These are phyloP conservation scores for Aphelenchoides avenae DNA, from an alignment of 1,140 invertebrate genomes.

Conservation along the genomic window DNA sequence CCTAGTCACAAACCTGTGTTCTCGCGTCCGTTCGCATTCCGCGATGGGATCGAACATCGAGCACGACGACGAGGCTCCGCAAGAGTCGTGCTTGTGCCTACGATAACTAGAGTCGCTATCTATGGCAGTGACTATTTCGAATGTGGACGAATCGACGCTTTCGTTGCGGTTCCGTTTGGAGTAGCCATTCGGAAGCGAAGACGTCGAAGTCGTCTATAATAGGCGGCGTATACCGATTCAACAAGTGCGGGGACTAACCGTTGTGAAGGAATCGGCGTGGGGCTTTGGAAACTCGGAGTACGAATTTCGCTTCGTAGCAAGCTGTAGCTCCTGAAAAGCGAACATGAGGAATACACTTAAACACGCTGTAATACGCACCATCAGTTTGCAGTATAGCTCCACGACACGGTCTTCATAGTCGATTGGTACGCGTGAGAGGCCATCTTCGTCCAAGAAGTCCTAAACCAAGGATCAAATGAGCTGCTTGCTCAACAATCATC, in stretches of 20 bases:
- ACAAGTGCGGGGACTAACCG: slow-evolving; percentile 5
- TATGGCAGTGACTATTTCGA: slow-evolving; percentile 30
- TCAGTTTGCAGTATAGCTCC: slow-evolving; percentile 24
- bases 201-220: too few relatives aligned
- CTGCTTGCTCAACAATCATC: too few relatives aligned
- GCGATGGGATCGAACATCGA: slow-evolving; percentile 2
- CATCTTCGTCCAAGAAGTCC: slow-evolving; percentile 29
- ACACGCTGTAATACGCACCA: slow-evolving; percentile 4
- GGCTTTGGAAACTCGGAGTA: slow-evolving; percentile 7
- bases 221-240: too few relatives aligned
- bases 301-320: slow-evolving; percentile 14
- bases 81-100: slow-evolving; percentile 17
- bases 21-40: not conserved
- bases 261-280: slow-evolving; percentile 1
- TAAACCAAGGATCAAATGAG: too few relatives aligned
- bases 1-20: slow-evolving; percentile 13
- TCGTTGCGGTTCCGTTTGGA: slow-evolving; percentile 23
- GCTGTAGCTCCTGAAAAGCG: not conserved
- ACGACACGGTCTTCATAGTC: slow-evolving; percentile 33
- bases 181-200: too few relatives aligned
- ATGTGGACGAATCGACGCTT: slow-evolving; percentile 40
- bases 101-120: slow-evolving; percentile 11
- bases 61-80: slow-evolving; percentile 20
- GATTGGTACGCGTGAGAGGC: slow-evolving; percentile 35
- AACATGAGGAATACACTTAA: not conserved